These are phyloP conservation scores for Indicator indicator DNA, from an alignment of 2,113 vertebrate species.

Conservation along the genomic window DNA sequence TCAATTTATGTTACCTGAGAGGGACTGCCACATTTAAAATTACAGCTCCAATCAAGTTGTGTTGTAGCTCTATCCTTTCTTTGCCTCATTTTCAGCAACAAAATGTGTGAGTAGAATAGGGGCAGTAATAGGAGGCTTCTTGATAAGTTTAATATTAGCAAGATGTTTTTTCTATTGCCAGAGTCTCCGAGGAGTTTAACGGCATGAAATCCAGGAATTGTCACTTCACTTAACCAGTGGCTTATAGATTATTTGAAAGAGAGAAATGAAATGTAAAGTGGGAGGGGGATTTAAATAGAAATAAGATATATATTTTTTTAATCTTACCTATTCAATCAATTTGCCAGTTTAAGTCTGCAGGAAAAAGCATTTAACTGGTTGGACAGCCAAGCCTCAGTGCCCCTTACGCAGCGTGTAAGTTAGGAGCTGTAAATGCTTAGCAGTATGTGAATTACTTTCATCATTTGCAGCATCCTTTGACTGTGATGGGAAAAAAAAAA, in stretches of 20 bases:
- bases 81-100: background rate
- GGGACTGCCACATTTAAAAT: background rate
- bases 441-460: slow-evolving; percentile 35
- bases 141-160: background rate
- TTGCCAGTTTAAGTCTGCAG: background rate
- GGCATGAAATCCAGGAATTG: background rate
- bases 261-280: background rate
- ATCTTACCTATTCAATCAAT: background rate
- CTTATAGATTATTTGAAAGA: background rate
- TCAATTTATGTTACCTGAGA: background rate
- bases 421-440: background rate
- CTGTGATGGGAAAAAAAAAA: background rate
- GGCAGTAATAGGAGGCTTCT: background rate
- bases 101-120: background rate
- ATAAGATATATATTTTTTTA: background rate
- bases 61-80: background rate
- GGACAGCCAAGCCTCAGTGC: background rate
- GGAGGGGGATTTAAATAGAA: background rate
- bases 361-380: background rate
- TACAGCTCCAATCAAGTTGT: background rate
- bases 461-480: slow-evolving; percentile 50
- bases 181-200: background rate
- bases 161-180: background rate
- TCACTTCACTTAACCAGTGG: background rate
- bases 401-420: background rate